Base-by-base conservation (phyloP, 2,113 vertebrate genomes). In the Pycnonotus jocosus region DNA sequence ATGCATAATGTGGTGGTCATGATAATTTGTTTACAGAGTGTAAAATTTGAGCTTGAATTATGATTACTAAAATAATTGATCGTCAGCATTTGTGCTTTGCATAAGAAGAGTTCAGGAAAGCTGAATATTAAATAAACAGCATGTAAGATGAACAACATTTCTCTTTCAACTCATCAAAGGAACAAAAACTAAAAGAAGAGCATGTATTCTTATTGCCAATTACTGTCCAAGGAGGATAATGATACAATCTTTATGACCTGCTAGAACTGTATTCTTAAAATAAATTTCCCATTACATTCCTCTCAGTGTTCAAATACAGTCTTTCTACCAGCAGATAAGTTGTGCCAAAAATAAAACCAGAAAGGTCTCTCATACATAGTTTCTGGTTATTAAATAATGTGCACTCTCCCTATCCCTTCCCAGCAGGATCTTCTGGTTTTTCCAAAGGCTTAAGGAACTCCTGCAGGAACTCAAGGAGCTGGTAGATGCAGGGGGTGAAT, bases 61-160 rank as follows among this genome's bases (percentile, higher is more conserved):
- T 58, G 90, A 93, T 96, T 93, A 81, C 90, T 88, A 69, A 95
- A 91, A 95, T 95, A 96, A 95, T 95, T 97, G 95, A 86, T 95
- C 78, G 64, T 92, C 84, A 91, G 40, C 54, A 51, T 90, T 92
- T 96, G 77, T 65, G 47, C 80, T 93, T 94, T 92, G 77, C 73
- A 78, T 95, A 73, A 92, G 78, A 90, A 50, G 37, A 79, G 79
- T 81, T 92, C 44, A 88, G 24, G 82, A 85, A 93, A 85, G 76
- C 70, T 79, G 85, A 84, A 61, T 88, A 68, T 94, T 88, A 92
- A 93, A 90, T 92, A 96, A 97, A 89, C 58, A 77, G 44, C 35
- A 6, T 61, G 81, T 71, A 81, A 80, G 66, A 78, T 88, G 80
- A 88, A 33, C 47, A 71, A 51, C 44, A 38, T 81, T 92, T 87